Conservation (phyloP, 2,797 vertebrate genomes). For the Aeoliscus strigatus region DNA sequence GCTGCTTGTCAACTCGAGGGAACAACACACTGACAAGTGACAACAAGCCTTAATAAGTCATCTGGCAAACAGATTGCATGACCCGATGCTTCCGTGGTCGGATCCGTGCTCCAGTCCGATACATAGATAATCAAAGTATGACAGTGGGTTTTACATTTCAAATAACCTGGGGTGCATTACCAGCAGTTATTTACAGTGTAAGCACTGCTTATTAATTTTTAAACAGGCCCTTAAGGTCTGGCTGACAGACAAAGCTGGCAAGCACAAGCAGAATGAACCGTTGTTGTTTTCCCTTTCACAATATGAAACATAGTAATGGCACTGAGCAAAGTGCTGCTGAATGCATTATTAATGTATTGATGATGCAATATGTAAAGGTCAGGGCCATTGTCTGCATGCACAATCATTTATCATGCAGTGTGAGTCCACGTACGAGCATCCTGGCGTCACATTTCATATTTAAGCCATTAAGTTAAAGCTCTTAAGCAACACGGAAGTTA, state of each 20-base stretch:
- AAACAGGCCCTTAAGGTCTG: constrained; percentile 72
- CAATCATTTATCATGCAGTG: constrained; percentile 39
- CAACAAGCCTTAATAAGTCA: constrained; percentile 48
- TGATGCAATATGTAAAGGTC: constrained; percentile 73
- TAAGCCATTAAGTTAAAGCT: constrained; percentile 16
- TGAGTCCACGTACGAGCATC: constrained; percentile 8
- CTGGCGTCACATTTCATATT: constrained; percentile 3
- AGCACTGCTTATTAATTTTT: constrained; percentile 75
- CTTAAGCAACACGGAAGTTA: too few species aligned
- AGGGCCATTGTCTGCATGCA: constrained; percentile 48
- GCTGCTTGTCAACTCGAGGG: constrained; percentile 28
- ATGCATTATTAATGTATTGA: constrained; percentile 76
- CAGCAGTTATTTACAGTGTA: constrained; percentile 78
- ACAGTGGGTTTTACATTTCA: constrained; percentile 77
- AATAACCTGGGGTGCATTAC: constrained; percentile 74
- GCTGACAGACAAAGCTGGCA: constrained; percentile 72
- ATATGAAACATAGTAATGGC: constrained; percentile 70
- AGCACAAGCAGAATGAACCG: constrained; percentile 60
- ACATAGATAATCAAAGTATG: constrained; percentile 74
- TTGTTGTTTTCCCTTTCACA: constrained; percentile 62
- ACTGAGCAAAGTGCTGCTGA: constrained; percentile 60
- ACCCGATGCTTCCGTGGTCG: constrained; percentile 22
- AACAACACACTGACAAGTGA: constrained; percentile 36
- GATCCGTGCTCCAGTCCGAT: constrained; percentile 57
- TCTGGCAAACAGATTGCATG: constrained; percentile 43